Percentiles rank a stretch among this genome's conserved stretches.
Evolutionary conservation across 2,113 vertebrate species (phyloP).

Genomic region (Gobio gobio): DNA sequence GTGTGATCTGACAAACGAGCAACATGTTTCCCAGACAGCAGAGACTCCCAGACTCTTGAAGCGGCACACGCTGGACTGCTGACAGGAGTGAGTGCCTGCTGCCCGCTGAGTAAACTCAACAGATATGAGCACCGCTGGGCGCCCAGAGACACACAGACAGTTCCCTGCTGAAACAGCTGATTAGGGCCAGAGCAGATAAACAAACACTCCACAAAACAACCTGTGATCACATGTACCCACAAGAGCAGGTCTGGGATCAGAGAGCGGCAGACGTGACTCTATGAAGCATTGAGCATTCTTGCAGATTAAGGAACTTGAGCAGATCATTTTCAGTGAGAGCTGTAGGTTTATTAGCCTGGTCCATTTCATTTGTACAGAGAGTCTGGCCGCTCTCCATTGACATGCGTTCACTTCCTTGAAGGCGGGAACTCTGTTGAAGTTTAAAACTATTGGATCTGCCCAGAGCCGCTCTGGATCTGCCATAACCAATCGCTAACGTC

Average conservation of each 20-base stretch:
- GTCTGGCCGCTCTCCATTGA: no score
- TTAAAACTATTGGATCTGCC: no score
- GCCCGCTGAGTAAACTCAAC: neutral
- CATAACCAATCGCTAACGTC: no score
- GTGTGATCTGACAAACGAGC: neutral
- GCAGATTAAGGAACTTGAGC: neutral
- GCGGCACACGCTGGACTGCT: neutral
- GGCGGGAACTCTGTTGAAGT: no score
- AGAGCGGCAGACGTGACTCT: neutral
- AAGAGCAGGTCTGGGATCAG: neutral
- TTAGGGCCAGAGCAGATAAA: constrained; percentile 39
- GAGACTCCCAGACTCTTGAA: neutral
- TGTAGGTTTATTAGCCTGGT: no score
- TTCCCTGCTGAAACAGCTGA: constrained; percentile 25
- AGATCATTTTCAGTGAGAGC: neutral
- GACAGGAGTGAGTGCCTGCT: neutral
- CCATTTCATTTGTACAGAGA: no score
- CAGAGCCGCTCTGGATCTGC: no score
- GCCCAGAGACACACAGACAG: no score
- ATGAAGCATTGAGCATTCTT: neutral
- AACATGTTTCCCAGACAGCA: neutral
- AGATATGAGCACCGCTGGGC: neutral
- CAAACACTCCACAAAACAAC: constrained; percentile 1
- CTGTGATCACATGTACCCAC: neutral
- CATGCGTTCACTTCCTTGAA: no score